Base-by-base conservation (phyloP, 2,797 vertebrate species). In the Furcifer pardalis region DNA sequence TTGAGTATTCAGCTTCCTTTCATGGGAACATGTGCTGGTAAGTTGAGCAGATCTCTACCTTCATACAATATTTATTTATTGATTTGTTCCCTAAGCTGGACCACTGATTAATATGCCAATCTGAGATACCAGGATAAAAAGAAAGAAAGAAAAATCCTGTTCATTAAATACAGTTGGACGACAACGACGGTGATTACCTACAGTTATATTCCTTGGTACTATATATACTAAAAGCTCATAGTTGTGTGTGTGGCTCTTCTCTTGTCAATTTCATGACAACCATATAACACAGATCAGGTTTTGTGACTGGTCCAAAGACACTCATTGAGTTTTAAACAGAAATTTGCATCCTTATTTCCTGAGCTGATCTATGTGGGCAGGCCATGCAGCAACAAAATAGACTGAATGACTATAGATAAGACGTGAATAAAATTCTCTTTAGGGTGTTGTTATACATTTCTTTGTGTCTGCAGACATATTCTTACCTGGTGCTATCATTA, bases 1-100 rank as follows among this genome's bases (percentile, higher is more conserved):
- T 4, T 69, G 77, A 44, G 40, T 62, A 46, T 87, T 84, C 40
- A 80, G 76, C 71, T 87, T 84, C 27, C 52, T 84, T 62, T 19
- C 35, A 79, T 69, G 75, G 37, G 30, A 27, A 15, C n/a, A 25
- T 56, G 71, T 42, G 32, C 71, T 52, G 77, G 42, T 42, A 69
- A n/a, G 44, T 52, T 62, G 44, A 77, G 10, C 15, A 2, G 69
- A 1, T 30, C 35, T 27, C 9, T 12, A 52, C 1, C 1, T 46
- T 7, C 0, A 0, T 44, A 0, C 78, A 72, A 3, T 25, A 0
- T 8, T 60, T 27, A 37, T 46, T 30, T 7, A 60, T n/a, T 42
- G 40, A n/a, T 37, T 87, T 79, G 62, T 69, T 69, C 69, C 9
- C 49, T 4, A 35, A 44, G 21, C 15, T 59, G 25, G 37, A 5